These are phyloP conservation scores for Stigmatopora nigra DNA, from an alignment of 2,113 vertebrate species.

Conservation along the genomic window DNA sequence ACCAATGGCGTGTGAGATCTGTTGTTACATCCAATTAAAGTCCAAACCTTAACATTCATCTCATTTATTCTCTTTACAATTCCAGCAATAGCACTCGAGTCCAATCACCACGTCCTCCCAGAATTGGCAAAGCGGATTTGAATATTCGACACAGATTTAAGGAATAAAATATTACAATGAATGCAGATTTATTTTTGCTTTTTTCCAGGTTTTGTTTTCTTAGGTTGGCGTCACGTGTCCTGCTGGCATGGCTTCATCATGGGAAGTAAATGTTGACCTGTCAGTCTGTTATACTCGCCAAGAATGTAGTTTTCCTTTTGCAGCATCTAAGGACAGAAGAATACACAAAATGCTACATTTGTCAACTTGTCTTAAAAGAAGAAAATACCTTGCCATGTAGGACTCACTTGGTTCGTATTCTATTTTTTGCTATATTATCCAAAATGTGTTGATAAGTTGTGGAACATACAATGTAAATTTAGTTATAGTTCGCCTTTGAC, in stretches of 20 bases:
- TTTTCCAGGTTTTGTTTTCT: not conserved
- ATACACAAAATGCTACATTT: not conserved
- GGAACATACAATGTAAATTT: no score
- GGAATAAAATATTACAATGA: conserved; percentile 62
- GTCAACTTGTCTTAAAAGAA: no score
- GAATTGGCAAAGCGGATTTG: conserved; percentile 15
- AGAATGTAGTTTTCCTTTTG: conserved; percentile 78
- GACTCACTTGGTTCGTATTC: no score
- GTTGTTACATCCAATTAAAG: not conserved
- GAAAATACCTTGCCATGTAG: no score
- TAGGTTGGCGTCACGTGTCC: conserved; percentile 31
- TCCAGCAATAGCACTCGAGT: no score
- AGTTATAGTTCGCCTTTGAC: no score
- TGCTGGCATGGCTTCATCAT: conserved; percentile 63
- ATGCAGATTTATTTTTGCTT: conserved; percentile 6
- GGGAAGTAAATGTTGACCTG: conserved; percentile 69
- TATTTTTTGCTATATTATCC: no score
- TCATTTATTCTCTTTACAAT: not conserved
- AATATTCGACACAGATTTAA: conserved; percentile 57
- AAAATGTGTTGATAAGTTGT: no score
- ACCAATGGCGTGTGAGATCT: conserved; percentile 25
- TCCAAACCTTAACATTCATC: not conserved
- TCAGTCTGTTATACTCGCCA: conserved; percentile 70
- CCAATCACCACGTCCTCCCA: conserved; percentile 15
- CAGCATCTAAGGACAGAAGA: conserved; percentile 73